Evolutionary conservation across 2,888 invertebrate genomes (phyloP).

Genomic region (Deladenus siricidicola): DNA sequence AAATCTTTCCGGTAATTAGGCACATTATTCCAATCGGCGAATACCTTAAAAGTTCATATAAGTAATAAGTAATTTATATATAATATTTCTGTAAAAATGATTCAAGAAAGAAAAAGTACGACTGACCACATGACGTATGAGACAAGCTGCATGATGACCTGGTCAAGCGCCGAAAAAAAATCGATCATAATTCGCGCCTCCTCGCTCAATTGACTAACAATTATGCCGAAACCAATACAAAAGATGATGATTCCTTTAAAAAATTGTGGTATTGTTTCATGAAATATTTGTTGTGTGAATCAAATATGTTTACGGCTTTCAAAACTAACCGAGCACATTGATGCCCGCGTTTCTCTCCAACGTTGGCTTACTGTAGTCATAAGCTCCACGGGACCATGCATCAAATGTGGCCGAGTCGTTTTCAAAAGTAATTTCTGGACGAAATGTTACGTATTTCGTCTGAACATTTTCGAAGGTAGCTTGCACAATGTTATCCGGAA

Average conservation of each 20-base stretch:
- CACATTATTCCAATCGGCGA: conserved; percentile 67
- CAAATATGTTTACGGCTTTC: no score
- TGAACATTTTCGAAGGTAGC: conserved; percentile 59
- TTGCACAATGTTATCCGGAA: conserved; percentile 82
- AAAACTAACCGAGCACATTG: conserved; percentile 61
- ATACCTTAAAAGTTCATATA: conserved; percentile 59
- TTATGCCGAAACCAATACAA: conserved; percentile 77
- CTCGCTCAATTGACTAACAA: conserved; percentile 73
- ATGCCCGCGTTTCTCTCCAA: conserved; percentile 60
- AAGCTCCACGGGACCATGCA: neutral
- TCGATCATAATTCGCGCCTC: conserved; percentile 70
- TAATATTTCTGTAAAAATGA: neutral
- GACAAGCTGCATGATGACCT: conserved; percentile 63
- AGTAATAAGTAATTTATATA: no score
- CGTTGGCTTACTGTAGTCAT: conserved; percentile 42
- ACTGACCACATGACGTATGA: conserved; percentile 75
- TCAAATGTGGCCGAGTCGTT: conserved; percentile 10
- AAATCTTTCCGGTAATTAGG: conserved; percentile 64
- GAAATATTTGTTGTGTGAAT: no score
- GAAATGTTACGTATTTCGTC: conserved; percentile 50
- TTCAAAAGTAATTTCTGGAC: conserved; percentile 43
- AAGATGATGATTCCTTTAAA: conserved; percentile 79
- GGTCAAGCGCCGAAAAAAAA: conserved; percentile 68
- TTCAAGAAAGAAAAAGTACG: neutral
- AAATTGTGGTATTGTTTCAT: no score